phyloP scores from a whole-genome alignment of 1,140 invertebrate genomes.

The Cotesia typhae region DNA sequence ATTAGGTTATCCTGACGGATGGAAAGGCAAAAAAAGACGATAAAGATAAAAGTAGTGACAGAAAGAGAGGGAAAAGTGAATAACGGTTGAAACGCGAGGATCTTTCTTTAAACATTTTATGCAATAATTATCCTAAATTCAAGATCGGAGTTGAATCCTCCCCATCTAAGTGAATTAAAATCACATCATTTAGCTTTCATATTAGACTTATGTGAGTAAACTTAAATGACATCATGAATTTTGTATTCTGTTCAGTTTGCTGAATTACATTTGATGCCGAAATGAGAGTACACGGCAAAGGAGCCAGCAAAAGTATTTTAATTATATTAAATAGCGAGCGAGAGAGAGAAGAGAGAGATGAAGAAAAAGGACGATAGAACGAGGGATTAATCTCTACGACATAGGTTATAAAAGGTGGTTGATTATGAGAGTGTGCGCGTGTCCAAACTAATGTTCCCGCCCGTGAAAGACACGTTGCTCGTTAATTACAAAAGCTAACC shows the following conservation, averaged over 20 bases:
- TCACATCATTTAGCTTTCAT: constrained; percentile 29
- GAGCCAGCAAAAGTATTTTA: neutral
- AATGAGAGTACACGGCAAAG: constrained; percentile 3
- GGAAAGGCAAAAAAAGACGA: neutral
- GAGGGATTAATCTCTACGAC: constrained; percentile 8
- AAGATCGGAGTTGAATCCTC: constrained; percentile 15
- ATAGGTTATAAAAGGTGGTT: constrained; percentile 29
- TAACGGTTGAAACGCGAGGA: neutral
- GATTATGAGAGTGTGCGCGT: constrained; percentile 12
- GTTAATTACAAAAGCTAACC: constrained; percentile 37
- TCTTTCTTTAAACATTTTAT: constrained; percentile 1
- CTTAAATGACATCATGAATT: constrained; percentile 17
- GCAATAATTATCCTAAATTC: constrained; percentile 1
- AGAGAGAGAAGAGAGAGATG: constrained; percentile 1
- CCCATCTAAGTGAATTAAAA: constrained; percentile 29
- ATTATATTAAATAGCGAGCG: too few relatives aligned
- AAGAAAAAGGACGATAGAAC: neutral
- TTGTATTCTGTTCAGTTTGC: constrained; percentile 14
- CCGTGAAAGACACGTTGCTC: constrained; percentile 34
- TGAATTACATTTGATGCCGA: constrained; percentile 29
- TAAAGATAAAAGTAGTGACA: neutral
- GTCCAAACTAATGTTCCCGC: constrained; percentile 38
- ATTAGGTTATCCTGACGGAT: constrained; percentile 17
- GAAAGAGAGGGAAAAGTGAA: neutral
- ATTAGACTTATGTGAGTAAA: neutral